Percentiles rank a stretch among this genome's conserved stretches.
phyloP scores from a whole-genome alignment of 2,113 vertebrate species.

The Neolamprologus sp. region DNA sequence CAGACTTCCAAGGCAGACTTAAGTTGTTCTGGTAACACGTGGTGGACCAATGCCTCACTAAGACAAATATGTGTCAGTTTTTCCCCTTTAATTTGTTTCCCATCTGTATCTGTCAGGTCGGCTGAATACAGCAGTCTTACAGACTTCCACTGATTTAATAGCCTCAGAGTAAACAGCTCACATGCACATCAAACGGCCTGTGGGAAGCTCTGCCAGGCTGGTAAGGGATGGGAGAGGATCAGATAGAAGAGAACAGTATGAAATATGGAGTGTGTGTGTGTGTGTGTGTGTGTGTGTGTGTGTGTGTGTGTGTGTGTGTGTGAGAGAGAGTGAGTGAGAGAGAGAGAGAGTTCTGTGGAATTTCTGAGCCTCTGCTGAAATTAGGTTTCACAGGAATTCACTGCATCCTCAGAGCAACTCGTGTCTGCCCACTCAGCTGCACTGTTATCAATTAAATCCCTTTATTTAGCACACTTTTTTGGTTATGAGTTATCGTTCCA shows the following conservation, averaged over 20 bases:
- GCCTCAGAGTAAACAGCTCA: not conserved
- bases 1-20: not conserved
- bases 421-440: not conserved
- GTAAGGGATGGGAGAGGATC: not conserved
- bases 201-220: not conserved
- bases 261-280: not conserved
- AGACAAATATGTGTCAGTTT: not conserved
- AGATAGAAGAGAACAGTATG: not conserved
- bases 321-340: too few relatives aligned
- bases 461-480: not conserved
- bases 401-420: not conserved
- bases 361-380: not conserved
- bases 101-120: not conserved
- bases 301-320: rapidly evolving
- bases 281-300: not conserved
- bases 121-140: not conserved
- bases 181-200: not conserved
- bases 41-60: not conserved
- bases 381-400: not conserved
- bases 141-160: not conserved
- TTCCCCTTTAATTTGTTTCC: not conserved
- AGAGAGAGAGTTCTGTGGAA: not conserved
- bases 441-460: not conserved
- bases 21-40: not conserved
- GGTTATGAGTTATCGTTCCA: not conserved